These are phyloP conservation scores for Semotilus atromaculatus DNA, from an alignment of 2,797 vertebrate species.

Conservation along the genomic window DNA sequence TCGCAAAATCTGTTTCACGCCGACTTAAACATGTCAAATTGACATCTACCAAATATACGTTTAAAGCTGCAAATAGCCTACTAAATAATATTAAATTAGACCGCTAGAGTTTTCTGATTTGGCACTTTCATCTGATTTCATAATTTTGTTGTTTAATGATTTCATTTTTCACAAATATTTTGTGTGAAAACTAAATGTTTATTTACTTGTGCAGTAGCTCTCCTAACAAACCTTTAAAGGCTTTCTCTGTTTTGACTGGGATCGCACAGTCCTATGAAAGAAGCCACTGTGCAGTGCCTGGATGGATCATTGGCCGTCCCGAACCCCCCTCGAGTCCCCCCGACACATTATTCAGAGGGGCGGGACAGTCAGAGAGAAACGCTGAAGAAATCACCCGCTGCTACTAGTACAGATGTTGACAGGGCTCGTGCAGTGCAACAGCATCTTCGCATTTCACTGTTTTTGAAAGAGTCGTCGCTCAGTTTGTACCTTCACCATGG, in stretches of 20 bases:
- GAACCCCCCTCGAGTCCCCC: slow-evolving; percentile 62
- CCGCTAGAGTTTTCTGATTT: background rate
- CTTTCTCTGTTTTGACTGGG: slow-evolving; percentile 7
- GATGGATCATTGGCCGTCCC: slow-evolving; percentile 55
- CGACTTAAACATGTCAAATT: background rate
- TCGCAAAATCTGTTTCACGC: background rate
- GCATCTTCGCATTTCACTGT: background rate
- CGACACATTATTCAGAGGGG: slow-evolving; percentile 70
- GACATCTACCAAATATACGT: background rate
- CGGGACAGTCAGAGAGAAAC: slow-evolving; percentile 72
- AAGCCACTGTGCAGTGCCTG: background rate
- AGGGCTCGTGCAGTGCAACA: slow-evolving; percentile 7
- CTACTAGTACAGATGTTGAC: slow-evolving; percentile 11
- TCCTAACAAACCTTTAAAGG: slow-evolving; percentile 11
- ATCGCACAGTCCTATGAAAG: background rate
- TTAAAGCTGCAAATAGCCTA: background rate
- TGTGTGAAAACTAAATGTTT: background rate
- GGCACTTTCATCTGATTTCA: background rate
- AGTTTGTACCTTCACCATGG: slow-evolving; percentile 75
- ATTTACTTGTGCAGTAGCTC: background rate
- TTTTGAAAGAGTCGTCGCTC: background rate
- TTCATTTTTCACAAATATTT: background rate
- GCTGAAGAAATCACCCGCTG: slow-evolving; percentile 54
- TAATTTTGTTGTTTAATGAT: background rate
- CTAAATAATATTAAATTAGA: background rate